Base-by-base conservation (phyloP, 92 coral and sea anemone species). In the Paragorgia papillata region DNA sequence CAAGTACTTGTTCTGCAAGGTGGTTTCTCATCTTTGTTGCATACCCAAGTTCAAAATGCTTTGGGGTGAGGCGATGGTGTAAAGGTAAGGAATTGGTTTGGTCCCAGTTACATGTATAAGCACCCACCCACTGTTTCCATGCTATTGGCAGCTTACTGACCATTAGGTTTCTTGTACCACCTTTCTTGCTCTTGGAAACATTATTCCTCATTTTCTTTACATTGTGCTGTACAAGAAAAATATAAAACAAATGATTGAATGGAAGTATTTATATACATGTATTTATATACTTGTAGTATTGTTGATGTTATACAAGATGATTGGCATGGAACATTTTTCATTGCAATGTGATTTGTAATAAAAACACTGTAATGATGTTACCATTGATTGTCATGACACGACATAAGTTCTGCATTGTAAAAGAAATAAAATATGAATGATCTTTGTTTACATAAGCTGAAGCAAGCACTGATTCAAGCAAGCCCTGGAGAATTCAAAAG, bases 71-170 rank as follows among this genome's bases (percentile, higher is more conserved):
- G 32, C 44, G 59, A 21, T 28, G 70, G 49, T 58, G 73, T 21
- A 79, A 39, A 29, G 71, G 71, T 63, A 70, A 61, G 26, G 80
- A 60, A 63, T 84, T 84, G 14, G 29, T 69, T 43, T 84, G 88
- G 48, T 84, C 88, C 84, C 88, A 84, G 28, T 69, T 30, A 65
- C n/a, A n/a, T n/a, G n/a, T n/a, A n/a, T 79, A 78, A 66, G 88
- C 84, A 57, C 61, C 80, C 34, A 79, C 49, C 54, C 73, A 69
- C 14, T 70, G 78, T 20, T 58, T 24, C 84, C 88, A 84, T 22
- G 74, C 50, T 7, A 83, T 68, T 1, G 78, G 71, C 65, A 75
- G 28, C 24, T 53, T 70, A 29, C 49, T 54, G 28, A 66, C 27
- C 32, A 62, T 55, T 9, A 69, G 62, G 31, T 53, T 61, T 51